These are phyloP conservation scores for Lamellibrachia luymesi DNA, from an alignment of 1,140 invertebrate genomes.

Conservation along the genomic window DNA sequence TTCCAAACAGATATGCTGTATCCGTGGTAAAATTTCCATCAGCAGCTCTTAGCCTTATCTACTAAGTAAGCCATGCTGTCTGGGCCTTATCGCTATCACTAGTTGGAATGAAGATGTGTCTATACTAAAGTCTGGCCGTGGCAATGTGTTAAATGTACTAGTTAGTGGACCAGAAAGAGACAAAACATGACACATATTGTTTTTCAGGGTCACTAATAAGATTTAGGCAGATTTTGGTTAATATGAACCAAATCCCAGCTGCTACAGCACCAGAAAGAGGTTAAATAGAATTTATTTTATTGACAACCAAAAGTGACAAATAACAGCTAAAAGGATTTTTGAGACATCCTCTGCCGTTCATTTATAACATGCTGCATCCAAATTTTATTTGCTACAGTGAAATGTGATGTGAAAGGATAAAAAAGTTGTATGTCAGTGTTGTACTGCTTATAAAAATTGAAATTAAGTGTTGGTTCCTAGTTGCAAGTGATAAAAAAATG, in stretches of 20 bases:
- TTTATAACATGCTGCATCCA: background rate
- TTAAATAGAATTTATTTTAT: background rate
- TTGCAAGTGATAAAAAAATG: too few species aligned
- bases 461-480: too few species aligned
- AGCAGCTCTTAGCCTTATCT: background rate
- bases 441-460: too few species aligned
- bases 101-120: background rate
- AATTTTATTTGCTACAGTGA: background rate
- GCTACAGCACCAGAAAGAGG: background rate
- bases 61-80: background rate
- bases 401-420: too few species aligned
- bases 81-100: background rate
- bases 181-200: background rate
- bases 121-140: background rate
- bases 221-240: background rate
- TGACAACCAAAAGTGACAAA: background rate
- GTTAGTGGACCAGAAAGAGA: background rate
- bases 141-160: background rate
- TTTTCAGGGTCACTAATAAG: background rate
- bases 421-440: too few species aligned
- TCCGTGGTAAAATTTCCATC: background rate
- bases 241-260: background rate
- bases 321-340: background rate
- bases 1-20: background rate
- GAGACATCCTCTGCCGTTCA: background rate